Percentiles rank a stretch among this genome's conserved stretches.
These are phyloP conservation scores for Phaenicophaeus curvirostris DNA, from an alignment of 2,797 vertebrate genomes.

Conservation along the genomic window DNA sequence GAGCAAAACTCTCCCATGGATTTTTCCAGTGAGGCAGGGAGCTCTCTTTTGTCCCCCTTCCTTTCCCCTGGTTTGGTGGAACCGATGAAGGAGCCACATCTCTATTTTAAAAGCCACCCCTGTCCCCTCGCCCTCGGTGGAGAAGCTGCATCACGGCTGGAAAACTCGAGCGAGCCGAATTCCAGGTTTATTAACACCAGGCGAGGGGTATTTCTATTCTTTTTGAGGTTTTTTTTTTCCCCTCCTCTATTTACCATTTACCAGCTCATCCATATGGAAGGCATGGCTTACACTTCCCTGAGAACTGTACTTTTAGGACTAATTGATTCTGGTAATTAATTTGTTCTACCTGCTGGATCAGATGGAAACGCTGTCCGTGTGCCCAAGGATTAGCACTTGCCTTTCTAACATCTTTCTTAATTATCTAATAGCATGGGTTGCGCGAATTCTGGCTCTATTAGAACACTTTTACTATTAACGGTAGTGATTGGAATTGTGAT, in stretches of 20 bases:
- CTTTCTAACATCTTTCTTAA: conserved; percentile 93
- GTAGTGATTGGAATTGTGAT: conserved; percentile 97
- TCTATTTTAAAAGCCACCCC: neutral
- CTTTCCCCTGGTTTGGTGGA: neutral
- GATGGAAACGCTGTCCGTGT: conserved; percentile 85
- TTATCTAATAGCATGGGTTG: conserved; percentile 99
- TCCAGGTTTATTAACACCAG: conserved; percentile 58
- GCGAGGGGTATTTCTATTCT: conserved; percentile 62
- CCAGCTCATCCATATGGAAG: conserved; percentile 81
- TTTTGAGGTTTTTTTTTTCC: conserved; percentile 37
- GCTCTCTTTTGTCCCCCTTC: too few species aligned
- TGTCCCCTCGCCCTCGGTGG: neutral
- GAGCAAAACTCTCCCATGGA: accelerated
- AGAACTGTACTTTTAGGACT: conserved; percentile 81
- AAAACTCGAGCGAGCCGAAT: neutral
- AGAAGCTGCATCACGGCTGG: neutral
- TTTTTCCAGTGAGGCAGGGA: accelerated
- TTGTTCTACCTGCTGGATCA: conserved; percentile 91
- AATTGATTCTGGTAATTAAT: conserved; percentile 91
- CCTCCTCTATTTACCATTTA: conserved; percentile 74
- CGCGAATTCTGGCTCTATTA: conserved; percentile 93
- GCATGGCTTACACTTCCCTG: conserved; percentile 70
- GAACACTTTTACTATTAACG: conserved; percentile 95
- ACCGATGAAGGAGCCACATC: accelerated
- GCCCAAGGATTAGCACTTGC: conserved; percentile 91